Conservation (phyloP, 2,797 vertebrate species). For the Pygocentrus nattereri region DNA sequence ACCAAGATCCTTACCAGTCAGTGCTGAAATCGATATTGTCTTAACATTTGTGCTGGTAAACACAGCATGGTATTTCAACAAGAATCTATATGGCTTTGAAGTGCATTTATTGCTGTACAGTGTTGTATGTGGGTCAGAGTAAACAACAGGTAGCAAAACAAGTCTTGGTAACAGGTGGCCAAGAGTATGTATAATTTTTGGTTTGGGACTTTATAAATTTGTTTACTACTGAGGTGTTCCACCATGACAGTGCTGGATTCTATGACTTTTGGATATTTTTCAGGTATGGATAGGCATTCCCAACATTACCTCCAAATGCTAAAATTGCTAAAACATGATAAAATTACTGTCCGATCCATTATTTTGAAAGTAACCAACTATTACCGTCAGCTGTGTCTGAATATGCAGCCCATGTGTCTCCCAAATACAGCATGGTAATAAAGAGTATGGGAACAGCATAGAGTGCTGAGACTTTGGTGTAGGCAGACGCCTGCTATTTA, state of each 20-base stretch:
- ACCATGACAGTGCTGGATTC: background rate
- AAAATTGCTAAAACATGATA: too few species aligned
- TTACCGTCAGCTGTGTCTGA: background rate
- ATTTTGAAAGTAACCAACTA: background rate
- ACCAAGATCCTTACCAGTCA: background rate
- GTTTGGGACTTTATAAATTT: background rate
- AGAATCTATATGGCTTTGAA: constrained; percentile 36
- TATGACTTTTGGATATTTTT: background rate
- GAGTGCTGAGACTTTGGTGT: background rate
- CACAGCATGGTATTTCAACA: constrained; percentile 24
- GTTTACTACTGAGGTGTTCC: background rate
- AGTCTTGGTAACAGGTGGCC: constrained; percentile 22
- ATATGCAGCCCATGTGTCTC: background rate
- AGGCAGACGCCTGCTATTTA: constrained; percentile 11
- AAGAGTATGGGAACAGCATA: background rate
- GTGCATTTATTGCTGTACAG: background rate
- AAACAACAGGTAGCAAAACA: constrained; percentile 44
- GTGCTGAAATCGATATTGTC: background rate
- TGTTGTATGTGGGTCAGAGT: constrained; percentile 22
- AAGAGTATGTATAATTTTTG: background rate
- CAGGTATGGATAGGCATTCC: background rate
- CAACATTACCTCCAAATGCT: background rate
- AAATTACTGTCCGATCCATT: background rate
- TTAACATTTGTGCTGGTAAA: constrained; percentile 1
- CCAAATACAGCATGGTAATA: background rate